phyloP scores from a whole-genome alignment of 2,113 vertebrate genomes.

The Gymnarchus niloticus region DNA sequence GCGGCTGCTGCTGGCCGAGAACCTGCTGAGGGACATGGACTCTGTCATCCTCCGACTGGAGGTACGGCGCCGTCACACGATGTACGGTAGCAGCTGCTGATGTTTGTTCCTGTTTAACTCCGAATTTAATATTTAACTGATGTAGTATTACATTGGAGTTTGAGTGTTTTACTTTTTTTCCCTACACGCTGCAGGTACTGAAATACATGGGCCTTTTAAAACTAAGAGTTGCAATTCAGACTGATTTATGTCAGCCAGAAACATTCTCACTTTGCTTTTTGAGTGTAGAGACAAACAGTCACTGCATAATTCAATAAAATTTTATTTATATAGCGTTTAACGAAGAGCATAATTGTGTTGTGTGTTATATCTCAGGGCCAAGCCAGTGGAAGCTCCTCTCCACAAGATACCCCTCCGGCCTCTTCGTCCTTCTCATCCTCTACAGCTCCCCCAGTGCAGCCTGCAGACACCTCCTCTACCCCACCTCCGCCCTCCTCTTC shows the following conservation, averaged over 20 bases:
- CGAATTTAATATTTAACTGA: too few relatives aligned
- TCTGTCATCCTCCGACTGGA: conserved; percentile 74
- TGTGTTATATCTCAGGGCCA: conserved; percentile 40
- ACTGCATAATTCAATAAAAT: too few relatives aligned
- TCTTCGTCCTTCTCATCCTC: conserved; percentile 60
- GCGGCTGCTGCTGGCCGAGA: conserved; percentile 78
- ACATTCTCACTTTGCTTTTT: not conserved
- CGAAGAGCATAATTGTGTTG: not conserved
- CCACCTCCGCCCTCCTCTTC: conserved; percentile 50
- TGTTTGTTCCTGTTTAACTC: too few relatives aligned
- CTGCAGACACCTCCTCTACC: conserved; percentile 66
- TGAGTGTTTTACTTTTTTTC: too few relatives aligned
- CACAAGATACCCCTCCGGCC: conserved; percentile 40
- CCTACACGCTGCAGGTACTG: too few relatives aligned
- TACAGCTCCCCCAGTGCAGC: conserved; percentile 60
- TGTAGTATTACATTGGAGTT: too few relatives aligned
- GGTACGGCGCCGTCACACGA: conserved; percentile 47
- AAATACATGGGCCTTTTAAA: too few relatives aligned
- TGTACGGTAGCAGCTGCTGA: too few relatives aligned
- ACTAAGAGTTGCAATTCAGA: too few relatives aligned
- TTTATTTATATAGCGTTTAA: too few relatives aligned
- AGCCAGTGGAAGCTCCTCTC: conserved; percentile 40
- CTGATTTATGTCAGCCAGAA: not conserved
- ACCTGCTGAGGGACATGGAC: conserved; percentile 76
- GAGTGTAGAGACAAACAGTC: not conserved